Base-by-base conservation (phyloP, 2,888 invertebrate species). In the Cepaea hortensis region DNA sequence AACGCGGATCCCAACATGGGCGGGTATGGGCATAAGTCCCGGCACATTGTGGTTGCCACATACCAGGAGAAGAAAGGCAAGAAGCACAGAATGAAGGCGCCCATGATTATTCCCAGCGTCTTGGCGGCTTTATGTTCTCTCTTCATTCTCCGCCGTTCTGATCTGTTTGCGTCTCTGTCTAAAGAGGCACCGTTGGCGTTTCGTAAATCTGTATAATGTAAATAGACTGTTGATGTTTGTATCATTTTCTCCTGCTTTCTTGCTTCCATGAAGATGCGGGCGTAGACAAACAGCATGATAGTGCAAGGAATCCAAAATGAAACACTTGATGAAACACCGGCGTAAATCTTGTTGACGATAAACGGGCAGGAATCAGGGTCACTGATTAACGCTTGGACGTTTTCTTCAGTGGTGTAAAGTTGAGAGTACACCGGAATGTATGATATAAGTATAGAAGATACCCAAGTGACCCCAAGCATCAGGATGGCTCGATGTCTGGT, bases 41-140 rank as follows among this genome's bases (percentile, higher is more conserved):
- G 91, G 95, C 98, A 98, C 88, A 98, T 95, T 46, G 97, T 96
- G 23, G 97, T 97, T 87, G 97, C 97, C 75, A 98, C 96, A 95
- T 99, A 99, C 97, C 98, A 98, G 77, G 97, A 95, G 95, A 99
- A 99, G 95, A 99, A 99, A 18, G 99, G 98, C 18, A 98, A 95
- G 98, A 98, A 99, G 95, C 98, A 98, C 79, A 98, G 95, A 84
- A 98, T 97, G 95, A 98, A 98, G 20, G 97, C 98, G 88, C 98
- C 98, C 98, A 99, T 98, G 91, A 99, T 98, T 93, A 99, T 98
- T 89, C 98, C 98, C 87, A 99, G 95, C 73, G 99, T 99, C 93
- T 98, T 96, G 2, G 98, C 98, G 72, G 98, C 98, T 90, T 95
- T 95, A 89, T 95, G 95, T 89, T 95, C 94, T 13, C 93, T 90